Conservation (phyloP, 2,888 invertebrate species). For the Ashinkailepas kermadecensis region DNA sequence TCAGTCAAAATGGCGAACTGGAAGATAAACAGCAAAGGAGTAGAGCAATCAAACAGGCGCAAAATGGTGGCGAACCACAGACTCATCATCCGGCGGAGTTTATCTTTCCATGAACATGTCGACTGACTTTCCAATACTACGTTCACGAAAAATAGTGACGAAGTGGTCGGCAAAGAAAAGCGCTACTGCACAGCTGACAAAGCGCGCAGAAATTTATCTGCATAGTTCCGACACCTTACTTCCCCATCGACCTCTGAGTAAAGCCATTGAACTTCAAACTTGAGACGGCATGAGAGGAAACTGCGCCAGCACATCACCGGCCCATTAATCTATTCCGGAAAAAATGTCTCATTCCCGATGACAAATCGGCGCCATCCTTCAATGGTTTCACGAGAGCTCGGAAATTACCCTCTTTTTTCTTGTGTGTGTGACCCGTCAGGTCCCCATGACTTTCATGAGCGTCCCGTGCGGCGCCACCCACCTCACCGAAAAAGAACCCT, state of each 20-base stretch:
- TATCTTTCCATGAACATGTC: too few species aligned
- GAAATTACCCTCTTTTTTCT: too few species aligned
- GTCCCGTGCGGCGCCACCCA: neutral
- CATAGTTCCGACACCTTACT: neutral
- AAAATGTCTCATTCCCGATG: conserved; percentile 9
- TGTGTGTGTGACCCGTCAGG: too few species aligned
- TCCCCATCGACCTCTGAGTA: neutral
- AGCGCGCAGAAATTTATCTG: neutral
- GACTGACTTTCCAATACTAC: too few species aligned
- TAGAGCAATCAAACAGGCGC: too few species aligned
- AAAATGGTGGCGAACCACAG: too few species aligned
- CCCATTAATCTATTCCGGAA: neutral
- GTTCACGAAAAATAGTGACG: too few species aligned
- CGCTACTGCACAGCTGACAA: neutral
- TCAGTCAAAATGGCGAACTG: too few species aligned
- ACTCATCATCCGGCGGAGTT: too few species aligned
- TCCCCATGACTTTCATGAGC: conserved; percentile 2
- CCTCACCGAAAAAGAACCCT: neutral
- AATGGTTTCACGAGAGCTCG: neutral
- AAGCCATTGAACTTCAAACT: neutral
- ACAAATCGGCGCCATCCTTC: neutral
- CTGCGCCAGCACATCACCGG: neutral
- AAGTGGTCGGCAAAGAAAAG: neutral
- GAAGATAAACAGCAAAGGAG: too few species aligned
- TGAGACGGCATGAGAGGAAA: neutral